These are phyloP conservation scores for Ctena decussata DNA, from an alignment of 2,888 invertebrate genomes.

Conservation along the genomic window DNA sequence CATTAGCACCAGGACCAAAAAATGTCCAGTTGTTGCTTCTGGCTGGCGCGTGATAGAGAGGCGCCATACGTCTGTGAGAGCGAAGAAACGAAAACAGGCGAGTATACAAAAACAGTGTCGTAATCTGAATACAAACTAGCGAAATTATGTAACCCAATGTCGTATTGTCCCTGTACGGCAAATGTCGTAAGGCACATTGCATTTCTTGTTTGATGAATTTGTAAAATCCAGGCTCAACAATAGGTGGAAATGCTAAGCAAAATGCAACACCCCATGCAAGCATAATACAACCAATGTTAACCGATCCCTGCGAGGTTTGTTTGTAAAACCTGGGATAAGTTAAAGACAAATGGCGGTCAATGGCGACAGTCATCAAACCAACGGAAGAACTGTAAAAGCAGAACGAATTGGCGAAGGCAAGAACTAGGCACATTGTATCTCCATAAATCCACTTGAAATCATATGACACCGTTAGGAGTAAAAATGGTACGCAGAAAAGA, in stretches of 20 bases:
- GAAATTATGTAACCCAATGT: conserved; percentile 82
- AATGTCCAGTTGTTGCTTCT: conserved; percentile 84
- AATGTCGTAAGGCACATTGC: conserved; percentile 82
- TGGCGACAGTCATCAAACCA: conserved; percentile 77
- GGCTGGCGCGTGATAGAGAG: conserved; percentile 79
- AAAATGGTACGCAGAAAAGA: conserved; percentile 82
- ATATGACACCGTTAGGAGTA: conserved; percentile 78
- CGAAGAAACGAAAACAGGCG: conserved; percentile 81
- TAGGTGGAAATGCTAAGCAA: conserved; percentile 82
- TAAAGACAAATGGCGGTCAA: conserved; percentile 80
- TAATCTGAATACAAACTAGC: conserved; percentile 73
- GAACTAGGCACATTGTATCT: conserved; percentile 77
- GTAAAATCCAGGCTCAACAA: conserved; percentile 82
- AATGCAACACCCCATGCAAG: conserved; percentile 81
- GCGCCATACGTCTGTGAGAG: conserved; percentile 81
- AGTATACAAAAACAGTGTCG: conserved; percentile 77
- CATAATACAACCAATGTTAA: conserved; percentile 76
- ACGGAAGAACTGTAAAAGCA: conserved; percentile 81
- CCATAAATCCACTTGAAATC: conserved; percentile 81
- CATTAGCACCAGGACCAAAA: conserved; percentile 82
- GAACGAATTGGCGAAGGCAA: conserved; percentile 83
- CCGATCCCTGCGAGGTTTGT: conserved; percentile 76
- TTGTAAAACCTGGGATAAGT: conserved; percentile 77
- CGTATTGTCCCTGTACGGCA: conserved; percentile 80
- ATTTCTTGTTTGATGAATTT: conserved; percentile 79